Conservation (phyloP, 2,888 invertebrate species). For the Opisthograptis luteolata region DNA sequence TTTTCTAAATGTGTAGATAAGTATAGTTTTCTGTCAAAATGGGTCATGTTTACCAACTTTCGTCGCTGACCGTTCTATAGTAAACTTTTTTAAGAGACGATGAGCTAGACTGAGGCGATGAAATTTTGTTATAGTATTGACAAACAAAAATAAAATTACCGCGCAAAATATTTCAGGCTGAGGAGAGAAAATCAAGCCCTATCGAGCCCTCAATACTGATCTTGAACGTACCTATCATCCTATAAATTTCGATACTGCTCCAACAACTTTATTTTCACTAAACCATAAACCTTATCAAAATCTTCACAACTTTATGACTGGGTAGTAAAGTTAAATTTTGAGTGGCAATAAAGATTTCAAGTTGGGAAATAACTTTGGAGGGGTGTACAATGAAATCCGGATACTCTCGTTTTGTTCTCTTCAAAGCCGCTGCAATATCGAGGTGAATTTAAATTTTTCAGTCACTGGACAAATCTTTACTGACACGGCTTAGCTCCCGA, state of each 20-base stretch:
- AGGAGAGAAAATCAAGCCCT: too few relatives aligned
- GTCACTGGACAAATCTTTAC: slow-evolving; percentile 57
- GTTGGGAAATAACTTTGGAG: slow-evolving; percentile 34
- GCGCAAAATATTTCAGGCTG: too few relatives aligned
- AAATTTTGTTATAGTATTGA: too few relatives aligned
- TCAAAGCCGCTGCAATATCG: slow-evolving; percentile 49
- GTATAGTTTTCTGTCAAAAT: too few relatives aligned
- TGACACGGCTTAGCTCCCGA: slow-evolving; percentile 49
- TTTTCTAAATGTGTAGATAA: too few relatives aligned
- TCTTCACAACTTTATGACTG: slow-evolving; percentile 30
- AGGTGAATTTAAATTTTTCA: slow-evolving; percentile 60
- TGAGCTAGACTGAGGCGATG: too few relatives aligned
- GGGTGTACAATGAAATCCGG: slow-evolving; percentile 42
- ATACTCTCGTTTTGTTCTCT: slow-evolving; percentile 45
- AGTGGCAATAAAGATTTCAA: slow-evolving; percentile 19
- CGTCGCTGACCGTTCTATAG: too few relatives aligned
- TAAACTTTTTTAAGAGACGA: too few relatives aligned
- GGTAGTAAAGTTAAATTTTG: slow-evolving; percentile 40
- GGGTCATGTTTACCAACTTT: too few relatives aligned
- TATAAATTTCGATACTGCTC: slow-evolving; percentile 36
- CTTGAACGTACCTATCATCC: slow-evolving; percentile 30
- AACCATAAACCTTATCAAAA: background rate
- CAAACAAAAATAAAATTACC: too few relatives aligned
- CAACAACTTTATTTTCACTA: slow-evolving; percentile 32
- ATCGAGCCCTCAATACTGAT: slow-evolving; percentile 32